A percentile compares a stretch with the other conserved stretches of the same genome.
Evolutionary conservation across 1,140 invertebrate genomes (phyloP).

Genomic region (Philotrypesis tridentata): DNA sequence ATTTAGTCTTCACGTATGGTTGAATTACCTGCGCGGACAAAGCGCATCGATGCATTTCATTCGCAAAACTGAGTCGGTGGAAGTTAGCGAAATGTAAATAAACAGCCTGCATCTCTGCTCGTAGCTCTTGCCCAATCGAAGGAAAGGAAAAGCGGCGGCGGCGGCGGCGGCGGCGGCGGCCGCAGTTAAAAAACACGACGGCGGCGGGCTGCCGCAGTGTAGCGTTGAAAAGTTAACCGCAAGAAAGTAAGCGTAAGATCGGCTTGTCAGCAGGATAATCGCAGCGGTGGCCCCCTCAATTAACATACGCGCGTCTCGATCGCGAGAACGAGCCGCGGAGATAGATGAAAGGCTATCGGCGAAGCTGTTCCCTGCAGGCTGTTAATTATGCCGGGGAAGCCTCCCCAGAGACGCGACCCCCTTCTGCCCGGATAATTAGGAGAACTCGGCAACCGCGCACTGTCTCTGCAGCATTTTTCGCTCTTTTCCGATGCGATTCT

Average conservation of each 20-base stretch:
- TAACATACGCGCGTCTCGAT: conserved; percentile 2
- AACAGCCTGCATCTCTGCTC: too few species aligned
- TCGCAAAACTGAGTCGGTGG: too few species aligned
- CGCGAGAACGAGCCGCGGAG: conserved; percentile 5
- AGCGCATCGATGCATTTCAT: too few species aligned
- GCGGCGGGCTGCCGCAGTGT: not conserved
- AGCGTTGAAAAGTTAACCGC: not conserved
- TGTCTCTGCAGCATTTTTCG: not conserved
- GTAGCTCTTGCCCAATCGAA: too few species aligned
- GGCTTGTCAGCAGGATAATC: conserved; percentile 19
- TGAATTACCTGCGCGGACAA: too few species aligned
- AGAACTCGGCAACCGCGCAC: not conserved
- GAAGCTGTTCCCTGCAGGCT: conserved; percentile 30
- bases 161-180: too few species aligned
- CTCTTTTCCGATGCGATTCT: not conserved
- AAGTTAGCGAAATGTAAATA: too few species aligned
- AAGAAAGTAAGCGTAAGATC: conserved; percentile 18
- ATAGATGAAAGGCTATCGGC: conserved; percentile 5
- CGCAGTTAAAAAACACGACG: too few species aligned
- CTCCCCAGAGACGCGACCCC: conserved; percentile 38
- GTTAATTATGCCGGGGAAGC: conserved; percentile 53
- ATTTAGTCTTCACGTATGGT: too few species aligned
- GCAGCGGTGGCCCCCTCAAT: not conserved
- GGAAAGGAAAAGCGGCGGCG: too few species aligned
- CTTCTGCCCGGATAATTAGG: conserved; percentile 34